Evolutionary conservation across 2,113 vertebrate species (phyloP).

Genomic region (Syrmaticus mikado): DNA sequence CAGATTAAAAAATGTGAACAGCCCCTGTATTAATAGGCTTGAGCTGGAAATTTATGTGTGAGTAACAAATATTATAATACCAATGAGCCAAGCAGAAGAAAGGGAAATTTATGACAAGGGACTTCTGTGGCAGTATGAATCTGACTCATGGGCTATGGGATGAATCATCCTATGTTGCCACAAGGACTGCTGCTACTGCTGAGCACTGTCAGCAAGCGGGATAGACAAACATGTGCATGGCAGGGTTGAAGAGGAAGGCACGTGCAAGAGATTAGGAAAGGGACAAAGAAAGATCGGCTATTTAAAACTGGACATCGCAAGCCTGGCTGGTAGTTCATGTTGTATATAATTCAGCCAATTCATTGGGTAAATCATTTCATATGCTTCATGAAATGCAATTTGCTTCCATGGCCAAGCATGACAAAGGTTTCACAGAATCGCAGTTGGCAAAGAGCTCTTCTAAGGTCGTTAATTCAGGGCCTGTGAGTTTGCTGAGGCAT

Average conservation of each 20-base stretch:
- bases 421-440: conserved; percentile 37
- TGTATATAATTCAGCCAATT: conserved; percentile 16
- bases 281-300: background rate
- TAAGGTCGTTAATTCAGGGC: conserved; percentile 20
- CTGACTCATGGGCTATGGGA: conserved; percentile 12
- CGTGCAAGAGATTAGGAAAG: background rate
- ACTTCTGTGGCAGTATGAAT: conserved; percentile 37
- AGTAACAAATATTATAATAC: conserved; percentile 39
- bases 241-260: background rate
- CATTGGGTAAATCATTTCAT: conserved; percentile 35
- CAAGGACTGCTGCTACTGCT: conserved; percentile 14
- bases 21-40: background rate
- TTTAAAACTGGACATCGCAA: conserved; percentile 22
- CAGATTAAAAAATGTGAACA: conserved; percentile 41
- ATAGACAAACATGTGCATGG: background rate
- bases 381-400: conserved; percentile 57
- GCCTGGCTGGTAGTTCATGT: background rate
- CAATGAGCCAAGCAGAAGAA: conserved; percentile 31
- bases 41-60: background rate
- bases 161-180: conserved; percentile 5
- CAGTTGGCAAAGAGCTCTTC: conserved; percentile 30
- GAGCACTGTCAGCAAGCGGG: background rate
- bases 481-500: conserved; percentile 3
- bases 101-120: conserved; percentile 41
- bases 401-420: conserved; percentile 51